Conservation (phyloP, 2,888 invertebrate species). For the Clepsis dumicolana region DNA sequence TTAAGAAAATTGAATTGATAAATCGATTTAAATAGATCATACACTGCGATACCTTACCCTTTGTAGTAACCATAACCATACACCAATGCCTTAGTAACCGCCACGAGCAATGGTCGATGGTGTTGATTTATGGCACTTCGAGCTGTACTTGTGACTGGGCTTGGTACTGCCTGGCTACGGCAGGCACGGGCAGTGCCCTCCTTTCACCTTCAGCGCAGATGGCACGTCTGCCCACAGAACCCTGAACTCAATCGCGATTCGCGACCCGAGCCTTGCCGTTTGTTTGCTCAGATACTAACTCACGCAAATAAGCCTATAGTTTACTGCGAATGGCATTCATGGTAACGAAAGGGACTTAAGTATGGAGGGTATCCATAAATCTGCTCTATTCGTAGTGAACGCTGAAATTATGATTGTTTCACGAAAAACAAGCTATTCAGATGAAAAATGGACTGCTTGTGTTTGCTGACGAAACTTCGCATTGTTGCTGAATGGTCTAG, state of each 20-base stretch:
- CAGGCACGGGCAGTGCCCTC: constrained; percentile 69
- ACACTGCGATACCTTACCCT: background rate
- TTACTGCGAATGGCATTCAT: constrained; percentile 4
- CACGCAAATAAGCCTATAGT: constrained; percentile 21
- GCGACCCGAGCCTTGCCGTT: constrained; percentile 30
- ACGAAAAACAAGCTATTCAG: background rate
- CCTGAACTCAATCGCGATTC: constrained; percentile 56
- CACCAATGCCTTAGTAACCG: background rate
- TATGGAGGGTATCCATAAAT: background rate
- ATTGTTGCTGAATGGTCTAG: background rate
- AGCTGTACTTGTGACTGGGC: constrained; percentile 46
- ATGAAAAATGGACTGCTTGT: background rate
- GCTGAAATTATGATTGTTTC: background rate
- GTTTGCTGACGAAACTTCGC: background rate
- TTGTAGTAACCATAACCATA: background rate
- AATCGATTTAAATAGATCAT: background rate
- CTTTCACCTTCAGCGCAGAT: constrained; percentile 61
- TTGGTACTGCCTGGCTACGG: constrained; percentile 24
- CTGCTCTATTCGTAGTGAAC: background rate
- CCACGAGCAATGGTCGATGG: constrained; percentile 6
- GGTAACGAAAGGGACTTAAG: background rate
- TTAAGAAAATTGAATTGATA: background rate
- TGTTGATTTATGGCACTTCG: constrained; percentile 13
- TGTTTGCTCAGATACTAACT: constrained; percentile 21
- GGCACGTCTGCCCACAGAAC: constrained; percentile 52